These are phyloP conservation scores for Meteorus colon DNA, from an alignment of 2,888 invertebrate species.

Conservation along the genomic window DNA sequence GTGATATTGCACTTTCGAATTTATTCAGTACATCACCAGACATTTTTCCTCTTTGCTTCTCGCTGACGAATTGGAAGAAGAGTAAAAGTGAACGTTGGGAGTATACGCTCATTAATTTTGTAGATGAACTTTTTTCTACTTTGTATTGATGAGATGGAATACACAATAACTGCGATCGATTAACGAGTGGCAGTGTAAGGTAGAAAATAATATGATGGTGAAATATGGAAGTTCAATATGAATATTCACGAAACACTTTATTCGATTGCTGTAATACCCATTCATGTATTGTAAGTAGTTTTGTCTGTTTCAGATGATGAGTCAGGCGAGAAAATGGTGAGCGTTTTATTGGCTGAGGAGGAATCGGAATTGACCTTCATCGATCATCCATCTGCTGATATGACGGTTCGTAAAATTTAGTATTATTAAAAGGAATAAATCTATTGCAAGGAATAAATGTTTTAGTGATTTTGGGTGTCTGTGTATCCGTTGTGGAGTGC, in stretches of 20 bases:
- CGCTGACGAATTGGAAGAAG: background rate
- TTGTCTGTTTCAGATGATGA: slow-evolving; percentile 86
- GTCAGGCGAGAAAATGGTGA: slow-evolving; percentile 92
- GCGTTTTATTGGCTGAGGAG: slow-evolving; percentile 90
- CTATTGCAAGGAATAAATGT: background rate
- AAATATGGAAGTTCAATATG: background rate
- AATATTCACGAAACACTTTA: background rate
- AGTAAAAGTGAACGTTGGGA: background rate
- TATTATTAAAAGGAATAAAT: background rate
- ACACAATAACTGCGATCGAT: background rate
- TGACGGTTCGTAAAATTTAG: slow-evolving; percentile 84
- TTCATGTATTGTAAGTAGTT: slow-evolving; percentile 44
- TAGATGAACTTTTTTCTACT: background rate
- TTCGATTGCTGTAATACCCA: background rate
- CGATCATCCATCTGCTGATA: slow-evolving; percentile 90
- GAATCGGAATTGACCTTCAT: slow-evolving; percentile 93
- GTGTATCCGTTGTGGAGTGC: no score
- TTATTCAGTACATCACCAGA: background rate
- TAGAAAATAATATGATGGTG: background rate
- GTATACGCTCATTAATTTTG: background rate
- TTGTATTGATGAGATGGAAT: background rate
- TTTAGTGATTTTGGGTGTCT: background rate
- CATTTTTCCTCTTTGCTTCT: background rate
- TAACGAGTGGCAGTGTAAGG: background rate
- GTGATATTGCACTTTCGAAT: slow-evolving; percentile 1